A percentile compares a stretch with the other conserved stretches of the same genome.
These are phyloP conservation scores for Halichondria panicea DNA, from an alignment of 37 sponge, comb jelly and placozoan species.

Conservation along the genomic window DNA sequence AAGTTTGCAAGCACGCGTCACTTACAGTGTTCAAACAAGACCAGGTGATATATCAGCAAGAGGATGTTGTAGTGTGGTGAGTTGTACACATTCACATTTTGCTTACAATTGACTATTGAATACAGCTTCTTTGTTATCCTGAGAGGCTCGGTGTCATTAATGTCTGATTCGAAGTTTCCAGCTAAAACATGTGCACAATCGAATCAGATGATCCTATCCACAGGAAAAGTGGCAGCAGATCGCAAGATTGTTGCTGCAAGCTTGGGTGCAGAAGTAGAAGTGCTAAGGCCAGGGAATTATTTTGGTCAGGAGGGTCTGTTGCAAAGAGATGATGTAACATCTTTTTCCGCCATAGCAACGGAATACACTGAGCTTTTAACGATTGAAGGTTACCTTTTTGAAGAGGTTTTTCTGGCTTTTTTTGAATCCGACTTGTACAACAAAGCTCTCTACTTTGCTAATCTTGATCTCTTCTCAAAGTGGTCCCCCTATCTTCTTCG, in stretches of 20 bases:
- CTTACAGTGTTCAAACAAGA: too few species aligned
- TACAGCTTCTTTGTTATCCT: slow-evolving; percentile 33
- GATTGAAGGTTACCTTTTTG: neutral
- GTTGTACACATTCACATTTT: too few species aligned
- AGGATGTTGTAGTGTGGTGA: too few species aligned
- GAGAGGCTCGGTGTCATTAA: slow-evolving; percentile 21
- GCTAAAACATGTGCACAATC: neutral
- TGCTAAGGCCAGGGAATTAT: slow-evolving; percentile 6
- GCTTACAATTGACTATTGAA: too few species aligned
- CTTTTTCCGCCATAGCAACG: neutral
- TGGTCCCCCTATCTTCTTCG: slow-evolving; percentile 6
- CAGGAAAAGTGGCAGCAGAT: neutral
- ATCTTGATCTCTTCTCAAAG: neutral
- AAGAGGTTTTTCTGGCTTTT: neutral
- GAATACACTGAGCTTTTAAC: slow-evolving; percentile 12
- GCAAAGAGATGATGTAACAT: neutral
- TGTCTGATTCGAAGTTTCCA: slow-evolving; percentile 1
- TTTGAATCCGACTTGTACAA: slow-evolving; percentile 1
- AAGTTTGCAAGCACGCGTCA: too few species aligned
- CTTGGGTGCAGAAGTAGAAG: neutral
- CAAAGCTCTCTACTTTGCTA: slow-evolving; percentile 6
- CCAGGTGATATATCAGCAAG: too few species aligned
- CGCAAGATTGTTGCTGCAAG: neutral
- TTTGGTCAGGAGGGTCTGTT: slow-evolving; percentile 25
- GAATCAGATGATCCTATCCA: neutral